Percentiles rank a stretch among this genome's conserved stretches.
phyloP scores from a whole-genome alignment of 2,113 vertebrate genomes.

The human region GRCh38 chr1:229820501-229821000 shows the following conservation, averaged over 20 bases:
- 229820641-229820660: not conserved
- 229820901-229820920: no score
- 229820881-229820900: not conserved
- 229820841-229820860: not conserved
- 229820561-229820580: not conserved
- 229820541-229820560: not conserved
- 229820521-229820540: not conserved
- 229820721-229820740: fast-evolving
- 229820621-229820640: not conserved
- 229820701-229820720: not conserved
- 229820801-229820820: not conserved
- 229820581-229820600: not conserved
- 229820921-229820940: not conserved
- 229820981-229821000: not conserved
- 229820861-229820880: not conserved
- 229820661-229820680: no score
- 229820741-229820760: not conserved
- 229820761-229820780: not conserved
- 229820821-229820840: not conserved
- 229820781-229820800: not conserved
- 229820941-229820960: not conserved
- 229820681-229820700: not conserved
- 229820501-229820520: no score
- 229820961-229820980: not conserved
- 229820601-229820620: not conserved